These are phyloP conservation scores for Oncorhynchus clarkii DNA, from an alignment of 2,113 vertebrate genomes.

Conservation along the genomic window DNA sequence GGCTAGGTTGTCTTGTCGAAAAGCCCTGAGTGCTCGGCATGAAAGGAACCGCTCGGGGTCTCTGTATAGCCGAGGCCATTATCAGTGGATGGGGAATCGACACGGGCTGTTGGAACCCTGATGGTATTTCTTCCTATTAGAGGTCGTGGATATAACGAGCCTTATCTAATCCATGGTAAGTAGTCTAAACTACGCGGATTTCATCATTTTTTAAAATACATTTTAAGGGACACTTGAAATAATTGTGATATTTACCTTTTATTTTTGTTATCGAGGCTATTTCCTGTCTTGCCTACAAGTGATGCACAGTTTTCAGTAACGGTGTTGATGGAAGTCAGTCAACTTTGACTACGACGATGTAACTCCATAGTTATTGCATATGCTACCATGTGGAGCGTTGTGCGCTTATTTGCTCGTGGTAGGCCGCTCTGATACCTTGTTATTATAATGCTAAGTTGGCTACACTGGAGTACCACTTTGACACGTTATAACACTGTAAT, in stretches of 20 bases:
- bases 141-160: background rate
- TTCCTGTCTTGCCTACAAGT: background rate
- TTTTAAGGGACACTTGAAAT: background rate
- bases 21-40: background rate
- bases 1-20: conserved; percentile 26
- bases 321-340: background rate
- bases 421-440: too few relatives aligned
- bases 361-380: background rate
- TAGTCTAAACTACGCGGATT: background rate
- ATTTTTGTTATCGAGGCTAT: background rate
- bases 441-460: too few relatives aligned
- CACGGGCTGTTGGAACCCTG: background rate
- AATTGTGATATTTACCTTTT: background rate
- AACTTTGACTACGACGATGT: background rate
- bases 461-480: background rate
- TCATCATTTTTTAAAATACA: background rate
- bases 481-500: background rate
- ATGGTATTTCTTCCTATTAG: background rate
- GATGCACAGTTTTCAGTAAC: background rate
- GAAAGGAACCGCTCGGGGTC: background rate
- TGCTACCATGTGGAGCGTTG: background rate
- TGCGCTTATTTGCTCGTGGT: background rate
- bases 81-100: background rate
- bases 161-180: background rate
- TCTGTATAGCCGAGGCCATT: background rate